phyloP scores from a whole-genome alignment of 2,888 invertebrate species.

The Slavum lentiscoides region DNA sequence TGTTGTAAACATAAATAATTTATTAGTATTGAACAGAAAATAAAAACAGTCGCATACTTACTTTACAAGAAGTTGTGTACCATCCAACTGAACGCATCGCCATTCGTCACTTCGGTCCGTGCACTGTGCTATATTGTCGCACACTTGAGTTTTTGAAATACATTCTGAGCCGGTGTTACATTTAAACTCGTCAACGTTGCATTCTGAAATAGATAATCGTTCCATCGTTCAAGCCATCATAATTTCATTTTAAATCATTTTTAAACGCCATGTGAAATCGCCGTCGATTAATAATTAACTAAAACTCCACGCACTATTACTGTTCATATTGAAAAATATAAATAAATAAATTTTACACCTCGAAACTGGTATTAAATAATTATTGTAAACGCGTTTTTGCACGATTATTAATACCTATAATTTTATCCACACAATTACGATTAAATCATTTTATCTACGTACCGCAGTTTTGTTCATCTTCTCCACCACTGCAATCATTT shows the following conservation, averaged over 20 bases:
- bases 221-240: too few relatives aligned
- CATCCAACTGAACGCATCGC: constrained; percentile 61
- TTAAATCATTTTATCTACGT: constrained; percentile 18
- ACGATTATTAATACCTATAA: too few relatives aligned
- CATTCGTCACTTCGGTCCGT: constrained; percentile 69
- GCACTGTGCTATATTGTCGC: constrained; percentile 68
- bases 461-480: constrained; percentile 67
- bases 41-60: constrained; percentile 55
- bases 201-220: constrained; percentile 56
- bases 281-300: too few relatives aligned
- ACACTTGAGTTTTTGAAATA: constrained; percentile 62
- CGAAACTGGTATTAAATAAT: too few relatives aligned
- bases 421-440: neutral
- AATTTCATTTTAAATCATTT: too few relatives aligned
- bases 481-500: constrained; percentile 64
- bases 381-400: too few relatives aligned
- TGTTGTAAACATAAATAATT: constrained; percentile 9
- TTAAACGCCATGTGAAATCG: too few relatives aligned
- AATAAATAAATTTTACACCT: too few relatives aligned
- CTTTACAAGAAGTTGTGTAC: constrained; percentile 36
- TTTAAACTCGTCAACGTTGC: constrained; percentile 64
- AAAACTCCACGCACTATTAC: too few relatives aligned
- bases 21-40: neutral
- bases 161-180: constrained; percentile 66
- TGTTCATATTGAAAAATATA: too few relatives aligned